Percentiles rank a stretch among this genome's conserved stretches.
phyloP scores from a whole-genome alignment of 2,797 vertebrate genomes.

The Acestrorhynchus altus region DNA sequence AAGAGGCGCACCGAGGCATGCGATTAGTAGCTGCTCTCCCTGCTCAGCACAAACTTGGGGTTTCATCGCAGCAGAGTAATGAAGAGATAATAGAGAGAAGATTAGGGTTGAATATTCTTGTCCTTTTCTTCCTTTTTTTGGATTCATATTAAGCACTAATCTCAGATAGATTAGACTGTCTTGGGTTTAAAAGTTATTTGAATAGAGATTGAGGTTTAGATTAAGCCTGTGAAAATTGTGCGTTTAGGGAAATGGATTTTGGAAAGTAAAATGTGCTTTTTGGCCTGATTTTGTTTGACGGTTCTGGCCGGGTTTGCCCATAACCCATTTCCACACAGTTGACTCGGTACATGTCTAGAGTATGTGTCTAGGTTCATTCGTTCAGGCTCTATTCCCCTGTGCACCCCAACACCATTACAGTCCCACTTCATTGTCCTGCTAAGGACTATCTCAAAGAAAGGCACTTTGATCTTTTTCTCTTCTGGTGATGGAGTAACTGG shows the following conservation, averaged over 20 bases:
- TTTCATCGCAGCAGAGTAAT: no score
- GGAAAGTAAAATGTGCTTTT: no score
- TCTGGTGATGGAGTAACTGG: neutral
- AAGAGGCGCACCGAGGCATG: conserved; percentile 56
- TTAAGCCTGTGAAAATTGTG: neutral
- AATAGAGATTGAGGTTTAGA: neutral
- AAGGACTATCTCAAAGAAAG: neutral
- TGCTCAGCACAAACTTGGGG: conserved; percentile 51
- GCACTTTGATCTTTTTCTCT: neutral
- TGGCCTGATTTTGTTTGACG: neutral
- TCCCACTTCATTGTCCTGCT: neutral
- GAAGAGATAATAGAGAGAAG: conserved; percentile 24
- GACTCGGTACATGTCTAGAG: neutral
- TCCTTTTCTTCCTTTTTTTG: neutral
- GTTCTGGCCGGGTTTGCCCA: neutral
- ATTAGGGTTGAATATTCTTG: conserved; percentile 10
- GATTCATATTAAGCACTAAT: no score
- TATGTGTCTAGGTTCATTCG: neutral
- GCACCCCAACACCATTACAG: conserved; percentile 1
- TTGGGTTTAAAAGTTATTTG: neutral
- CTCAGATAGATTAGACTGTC: neutral
- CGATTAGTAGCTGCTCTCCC: conserved; percentile 34
- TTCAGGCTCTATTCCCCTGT: neutral
- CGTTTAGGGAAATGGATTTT: neutral
- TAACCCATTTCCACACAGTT: neutral